These are phyloP conservation scores for Sebastes hubbsi DNA, from an alignment of 2,797 vertebrate species.

Conservation along the genomic window DNA sequence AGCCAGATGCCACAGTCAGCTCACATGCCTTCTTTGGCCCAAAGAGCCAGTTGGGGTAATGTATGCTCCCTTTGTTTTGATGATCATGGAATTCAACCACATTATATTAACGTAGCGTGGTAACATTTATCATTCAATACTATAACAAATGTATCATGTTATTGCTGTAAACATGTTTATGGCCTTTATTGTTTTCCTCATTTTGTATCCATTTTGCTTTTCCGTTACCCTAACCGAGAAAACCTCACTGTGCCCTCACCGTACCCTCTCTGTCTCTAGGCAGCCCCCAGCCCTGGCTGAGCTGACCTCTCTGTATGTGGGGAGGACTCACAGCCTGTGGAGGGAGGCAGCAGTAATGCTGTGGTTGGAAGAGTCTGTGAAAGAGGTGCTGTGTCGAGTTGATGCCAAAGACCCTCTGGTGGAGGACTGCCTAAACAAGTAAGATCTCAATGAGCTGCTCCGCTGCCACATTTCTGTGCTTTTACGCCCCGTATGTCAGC, in stretches of 20 bases:
- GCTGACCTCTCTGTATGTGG: slow-evolving; percentile 90
- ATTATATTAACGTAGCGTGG: background rate
- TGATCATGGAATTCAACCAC: background rate
- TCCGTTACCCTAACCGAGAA: background rate
- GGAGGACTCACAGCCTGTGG: slow-evolving; percentile 90
- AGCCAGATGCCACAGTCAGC: slow-evolving; percentile 86
- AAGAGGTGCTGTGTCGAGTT: slow-evolving; percentile 84
- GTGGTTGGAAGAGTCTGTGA: slow-evolving; percentile 92
- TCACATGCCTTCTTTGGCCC: slow-evolving; percentile 92
- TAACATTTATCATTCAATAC: background rate
- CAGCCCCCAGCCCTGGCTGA: slow-evolving; percentile 90
- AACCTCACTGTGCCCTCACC: background rate
- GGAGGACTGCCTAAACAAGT: slow-evolving; percentile 90
- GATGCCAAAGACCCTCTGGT: slow-evolving; percentile 85
- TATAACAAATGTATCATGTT: background rate
- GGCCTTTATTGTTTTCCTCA: background rate
- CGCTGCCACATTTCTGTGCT: background rate
- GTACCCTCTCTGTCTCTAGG: slow-evolving; percentile 67
- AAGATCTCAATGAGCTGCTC: slow-evolving; percentile 38
- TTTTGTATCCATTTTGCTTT: background rate
- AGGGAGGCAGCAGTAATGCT: slow-evolving; percentile 89
- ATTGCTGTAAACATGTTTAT: background rate
- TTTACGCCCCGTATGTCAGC: background rate
- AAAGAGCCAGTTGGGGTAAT: slow-evolving; percentile 90
- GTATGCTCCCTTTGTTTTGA: slow-evolving; percentile 19